A percentile compares a stretch with the other conserved stretches of the same genome.
These are phyloP conservation scores for Sebastes cheni DNA, from an alignment of 2,797 vertebrate genomes.

Conservation along the genomic window DNA sequence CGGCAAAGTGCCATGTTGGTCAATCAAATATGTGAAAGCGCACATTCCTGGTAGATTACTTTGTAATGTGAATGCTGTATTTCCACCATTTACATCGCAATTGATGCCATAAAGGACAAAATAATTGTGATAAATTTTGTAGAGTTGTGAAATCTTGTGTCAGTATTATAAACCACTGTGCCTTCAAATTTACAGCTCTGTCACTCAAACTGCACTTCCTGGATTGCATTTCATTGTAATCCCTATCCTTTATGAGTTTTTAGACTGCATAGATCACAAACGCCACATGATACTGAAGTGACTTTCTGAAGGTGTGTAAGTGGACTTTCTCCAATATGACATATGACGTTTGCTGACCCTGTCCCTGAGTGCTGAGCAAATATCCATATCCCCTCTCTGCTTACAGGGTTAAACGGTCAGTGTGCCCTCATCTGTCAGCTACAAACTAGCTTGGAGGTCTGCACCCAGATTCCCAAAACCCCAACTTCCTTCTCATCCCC, in stretches of 20 bases:
- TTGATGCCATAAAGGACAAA: neutral
- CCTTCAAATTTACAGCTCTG: neutral
- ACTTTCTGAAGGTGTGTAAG: slow-evolving; percentile 4
- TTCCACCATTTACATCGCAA: neutral
- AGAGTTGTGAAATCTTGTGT: neutral
- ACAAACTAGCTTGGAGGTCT: slow-evolving; percentile 18
- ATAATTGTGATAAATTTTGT: neutral
- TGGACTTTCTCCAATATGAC: neutral
- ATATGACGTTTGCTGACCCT: slow-evolving; percentile 22
- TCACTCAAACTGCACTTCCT: neutral
- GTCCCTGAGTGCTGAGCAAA: neutral
- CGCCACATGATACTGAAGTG: neutral
- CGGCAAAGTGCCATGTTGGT: neutral
- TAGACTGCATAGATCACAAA: neutral
- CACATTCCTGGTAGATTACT: neutral
- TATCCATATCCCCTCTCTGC: slow-evolving; percentile 24
- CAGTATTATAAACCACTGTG: neutral
- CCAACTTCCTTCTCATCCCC: neutral
- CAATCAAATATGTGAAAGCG: neutral
- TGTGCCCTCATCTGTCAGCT: slow-evolving; percentile 35
- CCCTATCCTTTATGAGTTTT: neutral
- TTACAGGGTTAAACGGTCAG: slow-evolving; percentile 41
- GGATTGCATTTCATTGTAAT: neutral
- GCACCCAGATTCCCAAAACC: neutral
- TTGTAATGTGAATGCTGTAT: neutral